phyloP scores from a whole-genome alignment of 2,797 vertebrate species.

The Notoglanidium macrostoma region DNA sequence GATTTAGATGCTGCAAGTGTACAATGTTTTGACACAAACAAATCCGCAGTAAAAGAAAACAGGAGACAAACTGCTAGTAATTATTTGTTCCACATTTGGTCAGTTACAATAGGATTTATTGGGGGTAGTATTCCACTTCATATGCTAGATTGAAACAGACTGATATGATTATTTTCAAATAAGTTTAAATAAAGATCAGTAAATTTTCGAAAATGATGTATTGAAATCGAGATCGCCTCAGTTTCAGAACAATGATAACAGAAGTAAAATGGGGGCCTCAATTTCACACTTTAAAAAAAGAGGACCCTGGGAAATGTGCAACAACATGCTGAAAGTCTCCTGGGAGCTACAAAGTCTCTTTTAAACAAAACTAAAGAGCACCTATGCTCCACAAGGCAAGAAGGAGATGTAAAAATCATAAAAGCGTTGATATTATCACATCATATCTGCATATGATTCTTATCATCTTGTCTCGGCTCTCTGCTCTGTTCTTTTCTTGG shows the following conservation, averaged over 20 bases:
- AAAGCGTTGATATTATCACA: neutral
- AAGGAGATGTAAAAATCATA: neutral
- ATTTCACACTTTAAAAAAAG: conserved; percentile 54
- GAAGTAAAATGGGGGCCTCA: conserved; percentile 44
- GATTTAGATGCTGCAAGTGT: neutral
- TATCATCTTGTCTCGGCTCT: neutral
- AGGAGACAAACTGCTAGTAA: neutral
- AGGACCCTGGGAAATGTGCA: conserved; percentile 48
- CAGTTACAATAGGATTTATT: neutral
- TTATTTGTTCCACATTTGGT: conserved; percentile 4
- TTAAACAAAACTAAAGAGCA: neutral
- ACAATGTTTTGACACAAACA: neutral
- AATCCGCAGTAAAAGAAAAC: neutral
- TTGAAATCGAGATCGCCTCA: conserved; percentile 18
- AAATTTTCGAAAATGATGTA: neutral
- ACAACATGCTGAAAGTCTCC: neutral
- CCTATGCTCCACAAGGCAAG: neutral
- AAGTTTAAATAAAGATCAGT: neutral
- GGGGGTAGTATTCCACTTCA: neutral
- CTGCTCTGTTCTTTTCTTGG: neutral
- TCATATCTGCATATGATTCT: neutral
- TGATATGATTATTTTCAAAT: conserved; percentile 25
- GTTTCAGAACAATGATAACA: conserved; percentile 54
- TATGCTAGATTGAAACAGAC: conserved; percentile 20
- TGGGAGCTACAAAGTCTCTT: conserved; percentile 17